Evolutionary conservation across 1,140 invertebrate species (phyloP).

Genomic region (Caenorhabditis briggsae): DNA sequence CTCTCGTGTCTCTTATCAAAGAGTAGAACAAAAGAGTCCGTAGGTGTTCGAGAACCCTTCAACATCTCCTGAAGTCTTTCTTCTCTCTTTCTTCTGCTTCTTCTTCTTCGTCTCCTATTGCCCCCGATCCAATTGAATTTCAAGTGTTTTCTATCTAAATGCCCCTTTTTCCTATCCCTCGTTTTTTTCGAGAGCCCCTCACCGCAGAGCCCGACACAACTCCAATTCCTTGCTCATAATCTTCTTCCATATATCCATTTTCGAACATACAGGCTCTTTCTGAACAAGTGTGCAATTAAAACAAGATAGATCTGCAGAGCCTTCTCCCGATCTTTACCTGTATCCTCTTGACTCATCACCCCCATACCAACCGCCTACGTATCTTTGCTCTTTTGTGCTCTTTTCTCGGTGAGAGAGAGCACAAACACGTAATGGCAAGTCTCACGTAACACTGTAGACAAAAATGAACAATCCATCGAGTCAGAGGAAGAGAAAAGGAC

Average conservation of each 20-base stretch:
- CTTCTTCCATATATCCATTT: slow-evolving; percentile 28
- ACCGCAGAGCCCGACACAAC: slow-evolving; percentile 4
- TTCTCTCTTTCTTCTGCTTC: neutral
- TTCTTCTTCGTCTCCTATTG: neutral
- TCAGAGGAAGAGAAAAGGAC: neutral
- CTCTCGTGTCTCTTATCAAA: neutral
- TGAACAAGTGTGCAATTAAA: slow-evolving; percentile 24
- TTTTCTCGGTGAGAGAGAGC: neutral
- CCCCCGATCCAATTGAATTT: slow-evolving; percentile 54
- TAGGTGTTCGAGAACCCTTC: slow-evolving; percentile 52
- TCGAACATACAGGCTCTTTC: slow-evolving; percentile 1
- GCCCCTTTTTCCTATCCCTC: slow-evolving; percentile 24
- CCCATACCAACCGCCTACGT: neutral
- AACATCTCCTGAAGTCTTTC: slow-evolving; percentile 5
- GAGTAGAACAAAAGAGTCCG: slow-evolving; percentile 37
- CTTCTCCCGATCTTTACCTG: neutral
- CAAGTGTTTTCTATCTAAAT: slow-evolving; percentile 55
- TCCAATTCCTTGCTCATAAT: neutral
- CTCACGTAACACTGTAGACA: slow-evolving; percentile 51
- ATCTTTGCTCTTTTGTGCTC: slow-evolving; percentile 42
- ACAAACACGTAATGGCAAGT: slow-evolving; percentile 18
- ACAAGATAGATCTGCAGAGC: neutral
- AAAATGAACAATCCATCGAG: neutral
- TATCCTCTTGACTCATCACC: slow-evolving; percentile 40
- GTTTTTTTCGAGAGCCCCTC: slow-evolving; percentile 1